Base-by-base conservation (phyloP, 2,113 vertebrate species). In the Nothobranchius furzeri region DNA sequence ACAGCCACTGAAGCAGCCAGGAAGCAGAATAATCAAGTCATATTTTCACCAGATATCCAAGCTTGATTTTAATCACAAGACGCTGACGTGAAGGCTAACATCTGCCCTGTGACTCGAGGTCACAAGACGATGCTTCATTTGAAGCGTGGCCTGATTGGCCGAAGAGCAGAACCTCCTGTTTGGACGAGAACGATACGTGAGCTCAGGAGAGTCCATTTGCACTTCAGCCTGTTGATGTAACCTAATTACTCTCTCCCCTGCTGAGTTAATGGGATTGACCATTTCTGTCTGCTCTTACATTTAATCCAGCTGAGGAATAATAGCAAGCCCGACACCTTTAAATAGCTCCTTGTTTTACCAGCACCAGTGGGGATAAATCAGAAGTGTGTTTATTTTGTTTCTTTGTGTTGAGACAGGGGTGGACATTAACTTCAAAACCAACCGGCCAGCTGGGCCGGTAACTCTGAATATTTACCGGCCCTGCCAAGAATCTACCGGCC, bases 251-350 rank as follows among this genome's bases (percentile, higher is more conserved):
- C 3, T 6, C 49, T 78, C 73, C 70, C 73, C 81, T 59, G 73
- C 73, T 73, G 79, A 76, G 79, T 76, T 85, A 86, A 88, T 85
- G 69, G 75, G 69, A 81, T 81, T 65, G 55, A 66, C 67, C 17
- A 9, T 49, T 2, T 3, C 25, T 58, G 35, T 78, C 64, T 76
- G 78, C 73, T 80, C 76, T 79, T 17, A 46, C 59, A 53, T 85
- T 83, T 80, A 88, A 88, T 82, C 87, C 74, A 67, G 57, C 68
- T 48, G n/a, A 84, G 47, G 30, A 62, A 58, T 60, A 81, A 74
- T 60, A 66, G 54, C 61, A 60, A 30, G 13, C 47, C 63, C 9
- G 20, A 47, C 37, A 15, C 7, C 55, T 57, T 40, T 46, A 65
- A 40, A 72, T 64, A n/a, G 64, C 40, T 25, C 1, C 13, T 66